A percentile compares a stretch with the other conserved stretches of the same genome.
Conservation (phyloP, 64 coral and sea anemone genomes). For the Platygyra sinensis region DNA sequence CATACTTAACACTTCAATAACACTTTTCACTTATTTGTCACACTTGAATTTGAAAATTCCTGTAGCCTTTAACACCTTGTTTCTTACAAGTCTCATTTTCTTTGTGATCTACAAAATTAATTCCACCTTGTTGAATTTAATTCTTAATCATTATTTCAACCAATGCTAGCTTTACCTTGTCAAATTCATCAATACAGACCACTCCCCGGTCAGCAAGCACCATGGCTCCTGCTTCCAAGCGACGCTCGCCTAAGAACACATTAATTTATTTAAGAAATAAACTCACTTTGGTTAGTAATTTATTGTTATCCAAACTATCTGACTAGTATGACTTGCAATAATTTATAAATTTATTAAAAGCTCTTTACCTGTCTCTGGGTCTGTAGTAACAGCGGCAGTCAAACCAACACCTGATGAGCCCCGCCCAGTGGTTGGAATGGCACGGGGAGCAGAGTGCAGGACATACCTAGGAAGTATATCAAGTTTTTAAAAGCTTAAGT, state of each 20-base stretch:
- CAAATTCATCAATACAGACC: conserved; percentile 90
- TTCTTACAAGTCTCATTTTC: too few species aligned
- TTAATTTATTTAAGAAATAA: background rate
- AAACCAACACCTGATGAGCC: conserved; percentile 96
- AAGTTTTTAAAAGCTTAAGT: background rate
- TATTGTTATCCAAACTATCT: too few species aligned
- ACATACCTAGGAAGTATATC: conserved; percentile 71
- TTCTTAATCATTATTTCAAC: background rate
- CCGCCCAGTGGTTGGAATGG: conserved; percentile 97
- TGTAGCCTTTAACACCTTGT: too few species aligned
- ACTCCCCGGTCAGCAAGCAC: conserved; percentile 91
- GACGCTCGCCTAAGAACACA: conserved; percentile 75
- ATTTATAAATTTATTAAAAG: too few species aligned
- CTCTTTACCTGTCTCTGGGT: conserved; percentile 83
- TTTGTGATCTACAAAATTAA: too few species aligned
- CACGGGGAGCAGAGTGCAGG: conserved; percentile 89
- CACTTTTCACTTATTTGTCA: too few species aligned
- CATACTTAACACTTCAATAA: too few species aligned
- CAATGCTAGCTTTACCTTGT: conserved; percentile 50
- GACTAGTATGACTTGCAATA: too few species aligned
- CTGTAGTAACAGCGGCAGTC: conserved; percentile 97
- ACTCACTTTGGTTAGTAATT: too few species aligned
- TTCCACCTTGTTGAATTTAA: too few species aligned
- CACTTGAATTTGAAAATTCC: too few species aligned
- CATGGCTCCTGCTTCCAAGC: conserved; percentile 94